Conservation (phyloP, 64 coral and sea anemone genomes). For the Stylophora pistillata region DNA sequence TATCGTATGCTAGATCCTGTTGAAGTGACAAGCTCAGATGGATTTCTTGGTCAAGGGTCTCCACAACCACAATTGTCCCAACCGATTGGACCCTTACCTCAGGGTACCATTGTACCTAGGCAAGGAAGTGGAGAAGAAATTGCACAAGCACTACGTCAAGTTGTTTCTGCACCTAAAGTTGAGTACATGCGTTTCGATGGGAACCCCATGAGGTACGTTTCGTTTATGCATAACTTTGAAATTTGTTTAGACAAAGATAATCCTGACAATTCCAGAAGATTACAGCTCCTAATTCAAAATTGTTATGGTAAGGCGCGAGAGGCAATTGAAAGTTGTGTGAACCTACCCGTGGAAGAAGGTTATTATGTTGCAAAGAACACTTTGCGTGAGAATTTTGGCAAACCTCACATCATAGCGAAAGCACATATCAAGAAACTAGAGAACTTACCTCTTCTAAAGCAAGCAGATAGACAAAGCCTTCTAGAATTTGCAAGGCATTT, state of each 20-base stretch:
- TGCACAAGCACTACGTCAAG: conserved; percentile 28
- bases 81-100: too few relatives aligned
- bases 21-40: too few relatives aligned
- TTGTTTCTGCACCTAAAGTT: conserved; percentile 50
- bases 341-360: neutral
- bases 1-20: too few relatives aligned
- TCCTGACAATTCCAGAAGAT: neutral
- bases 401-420: neutral
- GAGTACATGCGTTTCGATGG: conserved; percentile 31
- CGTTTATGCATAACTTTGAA: conserved; percentile 23
- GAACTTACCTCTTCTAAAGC: too few relatives aligned
- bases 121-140: conserved; percentile 30
- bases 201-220: conserved; percentile 2
- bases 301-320: conserved; percentile 19
- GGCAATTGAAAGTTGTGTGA: conserved; percentile 9
- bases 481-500: neutral
- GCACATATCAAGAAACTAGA: too few relatives aligned
- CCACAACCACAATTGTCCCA: too few relatives aligned
- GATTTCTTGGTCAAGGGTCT: too few relatives aligned
- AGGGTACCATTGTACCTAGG: neutral
- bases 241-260: conserved; percentile 10
- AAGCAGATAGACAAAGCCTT: conserved; percentile 4
- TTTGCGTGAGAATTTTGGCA: neutral
- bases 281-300: conserved; percentile 17
- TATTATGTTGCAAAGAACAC: neutral